phyloP scores from a whole-genome alignment of 2,888 invertebrate species.

The Drosophila kanekoi region DNA sequence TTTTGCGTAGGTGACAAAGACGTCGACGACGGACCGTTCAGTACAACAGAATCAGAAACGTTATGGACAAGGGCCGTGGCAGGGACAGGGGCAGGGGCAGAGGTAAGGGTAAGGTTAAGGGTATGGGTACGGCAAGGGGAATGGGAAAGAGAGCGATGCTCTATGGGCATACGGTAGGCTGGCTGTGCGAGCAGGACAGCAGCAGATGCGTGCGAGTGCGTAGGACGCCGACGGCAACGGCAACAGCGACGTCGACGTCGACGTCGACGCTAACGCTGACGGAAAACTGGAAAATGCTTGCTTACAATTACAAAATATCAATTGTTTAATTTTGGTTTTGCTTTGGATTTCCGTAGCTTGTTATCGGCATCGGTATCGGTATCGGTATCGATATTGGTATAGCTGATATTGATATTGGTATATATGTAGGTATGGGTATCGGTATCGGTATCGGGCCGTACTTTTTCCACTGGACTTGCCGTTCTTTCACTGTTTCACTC shows the following conservation, averaged over 20 bases:
- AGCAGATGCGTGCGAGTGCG: conserved; percentile 50
- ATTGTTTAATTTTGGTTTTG: conserved; percentile 6
- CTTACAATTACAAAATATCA: conserved; percentile 41
- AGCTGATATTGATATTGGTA: conserved; percentile 18
- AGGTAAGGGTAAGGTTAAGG: background rate
- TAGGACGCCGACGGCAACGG: conserved; percentile 42
- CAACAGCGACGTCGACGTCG: conserved; percentile 19
- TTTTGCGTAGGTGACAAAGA: conserved; percentile 65
- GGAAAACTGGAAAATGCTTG: conserved; percentile 45
- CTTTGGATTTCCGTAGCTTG: background rate
- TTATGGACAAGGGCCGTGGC: background rate
- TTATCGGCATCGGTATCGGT: background rate
- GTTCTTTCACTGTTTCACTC: conserved; percentile 27
- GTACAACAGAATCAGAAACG: conserved; percentile 14
- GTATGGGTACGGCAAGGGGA: conserved; percentile 6
- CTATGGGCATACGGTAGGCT: background rate
- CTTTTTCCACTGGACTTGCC: conserved; percentile 11
- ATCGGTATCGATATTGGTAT: conserved; percentile 2
- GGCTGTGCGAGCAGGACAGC: conserved; percentile 55
- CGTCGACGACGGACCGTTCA: conserved; percentile 3
- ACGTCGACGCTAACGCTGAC: conserved; percentile 17
- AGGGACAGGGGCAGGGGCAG: background rate
- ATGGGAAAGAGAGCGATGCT: conserved; percentile 30
- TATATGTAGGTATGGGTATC: conserved; percentile 33
- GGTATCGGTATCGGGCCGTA: conserved; percentile 8